Conservation (phyloP, 2,797 vertebrate species). For the Miichthys miiuy region DNA sequence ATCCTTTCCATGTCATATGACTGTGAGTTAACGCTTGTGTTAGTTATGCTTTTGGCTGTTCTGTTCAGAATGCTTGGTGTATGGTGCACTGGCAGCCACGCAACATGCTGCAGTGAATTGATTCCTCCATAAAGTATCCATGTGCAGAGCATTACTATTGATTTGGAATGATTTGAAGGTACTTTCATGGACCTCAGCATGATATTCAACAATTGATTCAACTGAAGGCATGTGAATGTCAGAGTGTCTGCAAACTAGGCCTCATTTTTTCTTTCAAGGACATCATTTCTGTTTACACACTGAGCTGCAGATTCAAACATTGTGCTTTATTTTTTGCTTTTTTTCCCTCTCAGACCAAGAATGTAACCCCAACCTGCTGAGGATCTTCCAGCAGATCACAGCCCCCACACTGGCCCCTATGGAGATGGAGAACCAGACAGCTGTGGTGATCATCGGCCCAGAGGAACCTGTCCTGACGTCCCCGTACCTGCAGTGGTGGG, state of each 20-base stretch:
- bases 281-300: neutral
- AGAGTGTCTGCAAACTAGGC: neutral
- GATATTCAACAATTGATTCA: too few species aligned
- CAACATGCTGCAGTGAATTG: neutral
- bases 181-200: neutral
- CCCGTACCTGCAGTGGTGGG: slow-evolving; percentile 89
- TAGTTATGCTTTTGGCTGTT: slow-evolving; percentile 9
- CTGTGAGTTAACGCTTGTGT: neutral
- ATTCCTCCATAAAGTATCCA: neutral
- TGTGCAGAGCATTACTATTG: neutral
- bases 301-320: neutral
- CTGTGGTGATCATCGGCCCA: slow-evolving; percentile 65
- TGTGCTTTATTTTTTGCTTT: neutral
- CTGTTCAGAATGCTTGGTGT: neutral
- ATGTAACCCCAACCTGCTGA: slow-evolving; percentile 92
- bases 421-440: slow-evolving; percentile 84
- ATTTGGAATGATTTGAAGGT: slow-evolving; percentile 13
- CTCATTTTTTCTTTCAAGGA: neutral
- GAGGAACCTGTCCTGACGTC: slow-evolving; percentile 74
- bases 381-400: slow-evolving; percentile 87
- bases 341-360: slow-evolving; percentile 81
- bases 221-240: neutral
- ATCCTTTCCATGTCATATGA: neutral
- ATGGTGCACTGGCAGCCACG: neutral
- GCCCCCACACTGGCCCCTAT: slow-evolving; percentile 79